These are phyloP conservation scores for Rhopalosiphum maidis DNA, from an alignment of 1,140 invertebrate genomes.

Conservation along the genomic window DNA sequence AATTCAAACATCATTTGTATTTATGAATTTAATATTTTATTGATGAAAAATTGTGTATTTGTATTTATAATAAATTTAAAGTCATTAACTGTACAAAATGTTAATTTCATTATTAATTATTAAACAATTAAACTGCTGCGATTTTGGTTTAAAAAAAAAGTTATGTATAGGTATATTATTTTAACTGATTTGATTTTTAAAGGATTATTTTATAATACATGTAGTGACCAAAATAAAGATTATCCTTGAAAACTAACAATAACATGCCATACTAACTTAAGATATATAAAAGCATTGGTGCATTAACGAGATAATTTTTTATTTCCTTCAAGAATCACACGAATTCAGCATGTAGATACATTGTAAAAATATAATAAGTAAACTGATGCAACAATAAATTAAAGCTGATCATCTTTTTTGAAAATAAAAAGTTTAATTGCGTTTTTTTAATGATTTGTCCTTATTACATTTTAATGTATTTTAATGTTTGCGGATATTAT, in stretches of 20 bases:
- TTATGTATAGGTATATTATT: neutral
- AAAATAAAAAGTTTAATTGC: neutral
- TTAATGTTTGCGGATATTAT: too few species aligned
- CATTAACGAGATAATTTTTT: conserved; percentile 36
- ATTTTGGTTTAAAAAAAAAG: neutral
- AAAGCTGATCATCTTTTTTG: conserved; percentile 14
- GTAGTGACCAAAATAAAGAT: neutral
- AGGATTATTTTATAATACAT: neutral
- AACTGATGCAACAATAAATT: conserved; percentile 40
- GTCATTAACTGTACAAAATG: neutral
- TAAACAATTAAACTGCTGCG: neutral
- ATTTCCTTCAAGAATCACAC: conserved; percentile 25
- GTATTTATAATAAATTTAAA: neutral
- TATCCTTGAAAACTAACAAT: conserved; percentile 32
- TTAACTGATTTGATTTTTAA: conserved; percentile 19
- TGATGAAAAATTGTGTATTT: neutral
- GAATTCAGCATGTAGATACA: neutral
- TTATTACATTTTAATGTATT: neutral
- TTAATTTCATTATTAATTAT: neutral
- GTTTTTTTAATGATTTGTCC: neutral
- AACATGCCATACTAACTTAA: neutral
- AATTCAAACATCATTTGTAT: neutral
- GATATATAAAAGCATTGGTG: neutral
- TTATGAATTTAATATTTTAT: neutral
- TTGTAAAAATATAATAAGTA: neutral